Evolutionary conservation across 2,888 invertebrate genomes (phyloP).

Genomic region (Gortyna flavago): DNA sequence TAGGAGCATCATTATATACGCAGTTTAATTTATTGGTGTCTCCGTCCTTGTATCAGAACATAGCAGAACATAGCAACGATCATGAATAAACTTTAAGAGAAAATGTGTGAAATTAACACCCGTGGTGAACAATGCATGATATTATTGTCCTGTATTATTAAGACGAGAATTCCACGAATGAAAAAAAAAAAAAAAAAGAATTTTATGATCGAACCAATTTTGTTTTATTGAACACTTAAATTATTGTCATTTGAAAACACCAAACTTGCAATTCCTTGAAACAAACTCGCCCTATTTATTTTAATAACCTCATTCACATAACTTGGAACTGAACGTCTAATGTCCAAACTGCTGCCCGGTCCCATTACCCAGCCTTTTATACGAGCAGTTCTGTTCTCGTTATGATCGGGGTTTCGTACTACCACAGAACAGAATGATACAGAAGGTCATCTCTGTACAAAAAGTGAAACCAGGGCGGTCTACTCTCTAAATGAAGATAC

Average conservation of each 20-base stretch:
- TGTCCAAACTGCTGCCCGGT: slow-evolving; percentile 19
- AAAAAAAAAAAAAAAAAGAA: too few species aligned
- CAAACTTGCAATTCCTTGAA: not conserved
- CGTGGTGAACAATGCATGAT: not conserved
- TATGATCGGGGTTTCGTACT: slow-evolving; percentile 1
- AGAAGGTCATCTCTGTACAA: not conserved
- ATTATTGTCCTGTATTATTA: not conserved
- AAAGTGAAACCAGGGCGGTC: not conserved
- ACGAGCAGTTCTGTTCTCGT: slow-evolving; percentile 36
- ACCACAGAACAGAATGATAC: not conserved
- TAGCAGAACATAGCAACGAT: not conserved
- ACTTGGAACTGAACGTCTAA: slow-evolving; percentile 27
- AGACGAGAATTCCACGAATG: not conserved
- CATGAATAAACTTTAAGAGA: not conserved
- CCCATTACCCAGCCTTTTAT: slow-evolving; percentile 34
- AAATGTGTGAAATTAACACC: not conserved
- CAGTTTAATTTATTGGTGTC: not conserved
- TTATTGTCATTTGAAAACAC: not conserved
- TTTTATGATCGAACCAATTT: not conserved
- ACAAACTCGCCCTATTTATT: not conserved
- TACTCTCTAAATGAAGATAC: too few species aligned
- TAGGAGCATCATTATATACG: not conserved
- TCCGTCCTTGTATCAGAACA: not conserved
- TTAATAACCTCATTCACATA: slow-evolving; percentile 1
- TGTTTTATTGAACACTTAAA: too few species aligned